Percentiles rank a stretch among this genome's conserved stretches.
These are phyloP conservation scores for Serranus cabrilla DNA, from an alignment of 2,797 vertebrate genomes.

Conservation along the genomic window DNA sequence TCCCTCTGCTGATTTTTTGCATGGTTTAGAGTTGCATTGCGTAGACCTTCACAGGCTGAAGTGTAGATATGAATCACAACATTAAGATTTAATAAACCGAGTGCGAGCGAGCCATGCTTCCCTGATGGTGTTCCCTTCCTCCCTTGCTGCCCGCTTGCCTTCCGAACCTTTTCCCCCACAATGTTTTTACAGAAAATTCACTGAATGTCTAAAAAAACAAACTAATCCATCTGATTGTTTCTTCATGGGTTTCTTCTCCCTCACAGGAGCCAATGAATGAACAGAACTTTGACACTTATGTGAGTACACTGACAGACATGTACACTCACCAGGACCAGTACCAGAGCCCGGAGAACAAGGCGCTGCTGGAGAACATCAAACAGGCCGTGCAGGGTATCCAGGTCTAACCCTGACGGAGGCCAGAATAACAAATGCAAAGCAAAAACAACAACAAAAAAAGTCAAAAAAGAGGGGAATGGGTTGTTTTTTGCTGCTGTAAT, in stretches of 20 bases:
- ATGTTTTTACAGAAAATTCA: slow-evolving; percentile 15
- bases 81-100: slow-evolving; percentile 2
- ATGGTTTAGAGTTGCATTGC: slow-evolving; percentile 52
- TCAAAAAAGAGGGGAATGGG: slow-evolving; percentile 77
- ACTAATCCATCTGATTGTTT: slow-evolving; percentile 38
- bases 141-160: slow-evolving; percentile 39
- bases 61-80: not conserved
- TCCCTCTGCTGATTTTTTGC: slow-evolving; percentile 65
- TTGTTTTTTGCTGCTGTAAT: slow-evolving; percentile 94
- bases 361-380: slow-evolving; percentile 99
- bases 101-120: slow-evolving; percentile 21
- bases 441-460: slow-evolving; percentile 66
- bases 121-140: slow-evolving; percentile 35
- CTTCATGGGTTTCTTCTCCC: slow-evolving; percentile 45
- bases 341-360: slow-evolving; percentile 99
- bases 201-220: not conserved
- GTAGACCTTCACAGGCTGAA: slow-evolving; percentile 26
- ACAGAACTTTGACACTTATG: slow-evolving; percentile 99
- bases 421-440: slow-evolving; percentile 68
- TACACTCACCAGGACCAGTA: slow-evolving; percentile 99
- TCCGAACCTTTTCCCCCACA: slow-evolving; percentile 44
- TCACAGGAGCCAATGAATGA: slow-evolving; percentile 99
- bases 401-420: slow-evolving; percentile 89
- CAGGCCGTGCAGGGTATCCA: slow-evolving; percentile 99
- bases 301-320: slow-evolving; percentile 99